Conservation (phyloP, 2,113 vertebrate genomes). For the Cebidichthys violaceus region DNA sequence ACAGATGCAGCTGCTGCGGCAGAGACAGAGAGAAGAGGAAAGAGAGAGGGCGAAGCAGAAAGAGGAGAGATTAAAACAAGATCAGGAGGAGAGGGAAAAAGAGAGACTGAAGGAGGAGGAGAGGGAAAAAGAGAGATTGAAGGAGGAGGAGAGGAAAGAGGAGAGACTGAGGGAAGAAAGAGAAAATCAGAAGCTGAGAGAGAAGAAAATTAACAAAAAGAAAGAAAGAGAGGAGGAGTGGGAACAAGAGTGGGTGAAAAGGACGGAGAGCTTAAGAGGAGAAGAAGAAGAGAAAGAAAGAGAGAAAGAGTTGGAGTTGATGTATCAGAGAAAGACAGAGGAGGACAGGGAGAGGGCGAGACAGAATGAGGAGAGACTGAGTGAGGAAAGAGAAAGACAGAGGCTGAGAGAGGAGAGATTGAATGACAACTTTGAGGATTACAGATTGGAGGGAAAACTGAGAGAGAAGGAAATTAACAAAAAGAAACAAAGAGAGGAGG, state of each 20-base stretch:
- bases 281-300: not conserved
- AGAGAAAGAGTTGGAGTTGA: slow-evolving; percentile 16
- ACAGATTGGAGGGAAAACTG: not conserved
- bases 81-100: slow-evolving; percentile 8
- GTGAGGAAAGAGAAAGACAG: slow-evolving; percentile 23
- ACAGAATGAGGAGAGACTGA: slow-evolving; percentile 41
- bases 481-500: slow-evolving; percentile 19
- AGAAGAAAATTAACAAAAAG: not conserved
- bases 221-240: slow-evolving; percentile 17
- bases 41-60: slow-evolving; percentile 13
- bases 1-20: not conserved
- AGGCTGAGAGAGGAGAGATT: slow-evolving; percentile 15
- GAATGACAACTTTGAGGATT: not conserved
- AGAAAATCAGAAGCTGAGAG: not conserved
- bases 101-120: slow-evolving; percentile 37
- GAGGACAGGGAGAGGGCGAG: slow-evolving; percentile 27
- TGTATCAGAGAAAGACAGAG: slow-evolving; percentile 35
- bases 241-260: slow-evolving; percentile 29
- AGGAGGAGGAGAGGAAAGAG: slow-evolving; percentile 1
- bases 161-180: slow-evolving; percentile 30
- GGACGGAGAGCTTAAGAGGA: not conserved
- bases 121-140: not conserved
- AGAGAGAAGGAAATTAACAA: not conserved
- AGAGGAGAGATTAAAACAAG: slow-evolving; percentile 13
- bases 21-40: slow-evolving; percentile 35